Evolutionary conservation across 1,140 invertebrate species (phyloP).

Genomic region (Megalonaias nervosa): DNA sequence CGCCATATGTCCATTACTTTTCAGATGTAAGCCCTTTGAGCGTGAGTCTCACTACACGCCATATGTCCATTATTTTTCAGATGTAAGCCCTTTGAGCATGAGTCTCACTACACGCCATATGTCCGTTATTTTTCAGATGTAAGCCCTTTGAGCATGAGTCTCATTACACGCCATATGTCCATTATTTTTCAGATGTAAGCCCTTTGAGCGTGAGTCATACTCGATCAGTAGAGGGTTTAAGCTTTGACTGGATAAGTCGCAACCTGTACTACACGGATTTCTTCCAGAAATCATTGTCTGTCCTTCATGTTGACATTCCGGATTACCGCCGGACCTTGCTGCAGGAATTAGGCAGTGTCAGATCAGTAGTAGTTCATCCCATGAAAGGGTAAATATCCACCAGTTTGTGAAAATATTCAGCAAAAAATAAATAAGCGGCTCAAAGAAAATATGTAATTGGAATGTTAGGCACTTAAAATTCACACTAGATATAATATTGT

Average conservation of each 20-base stretch:
- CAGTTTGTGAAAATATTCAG: background rate
- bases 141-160: too few relatives aligned
- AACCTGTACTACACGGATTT: conserved; percentile 99
- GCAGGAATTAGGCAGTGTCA: conserved; percentile 74
- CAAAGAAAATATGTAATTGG: background rate
- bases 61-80: conserved; percentile 34
- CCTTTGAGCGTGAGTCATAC: conserved; percentile 53
- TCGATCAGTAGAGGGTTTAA: conserved; percentile 93
- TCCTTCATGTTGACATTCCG: conserved; percentile 77
- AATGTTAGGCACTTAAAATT: too few relatives aligned
- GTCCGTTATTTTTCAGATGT: background rate
- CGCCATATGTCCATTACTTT: background rate
- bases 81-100: conserved; percentile 47
- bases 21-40: too few relatives aligned
- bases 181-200: conserved; percentile 43
- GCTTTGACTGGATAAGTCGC: conserved; percentile 97
- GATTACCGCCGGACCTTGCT: conserved; percentile 56
- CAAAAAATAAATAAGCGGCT: background rate
- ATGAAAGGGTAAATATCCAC: conserved; percentile 80
- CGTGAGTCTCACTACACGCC: background rate
- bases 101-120: conserved; percentile 11
- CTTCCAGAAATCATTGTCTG: conserved; percentile 94
- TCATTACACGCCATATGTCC: background rate
- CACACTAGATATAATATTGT: too few relatives aligned
- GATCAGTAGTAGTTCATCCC: conserved; percentile 97